Conservation (phyloP, 2,797 vertebrate genomes). For the Lepus townsendii region DNA sequence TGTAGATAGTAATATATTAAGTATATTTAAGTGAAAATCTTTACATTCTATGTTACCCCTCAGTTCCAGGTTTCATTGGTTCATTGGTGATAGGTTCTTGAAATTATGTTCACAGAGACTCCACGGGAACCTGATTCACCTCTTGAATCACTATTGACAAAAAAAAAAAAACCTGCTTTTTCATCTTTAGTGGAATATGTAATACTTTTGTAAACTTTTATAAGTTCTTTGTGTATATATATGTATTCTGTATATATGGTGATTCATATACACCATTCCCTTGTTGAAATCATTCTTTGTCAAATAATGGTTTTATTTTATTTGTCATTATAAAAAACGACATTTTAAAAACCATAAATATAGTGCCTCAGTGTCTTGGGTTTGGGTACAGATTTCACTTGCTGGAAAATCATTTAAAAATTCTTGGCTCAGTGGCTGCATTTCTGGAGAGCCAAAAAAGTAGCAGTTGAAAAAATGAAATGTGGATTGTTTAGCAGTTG, state of each 20-base stretch:
- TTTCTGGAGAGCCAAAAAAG: constrained; percentile 45
- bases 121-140: not conserved
- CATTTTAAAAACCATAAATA: constrained; percentile 21
- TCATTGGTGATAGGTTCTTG: constrained; percentile 2
- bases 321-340: constrained; percentile 29
- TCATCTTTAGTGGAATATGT: not conserved
- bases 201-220: not conserved
- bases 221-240: not conserved
- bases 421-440: constrained; percentile 18
- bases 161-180: not conserved
- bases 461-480: constrained; percentile 6
- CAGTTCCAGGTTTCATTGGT: not conserved
- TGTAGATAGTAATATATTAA: not conserved
- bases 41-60: not conserved
- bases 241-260: not conserved
- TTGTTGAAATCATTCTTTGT: not conserved
- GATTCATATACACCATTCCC: not conserved
- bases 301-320: constrained; percentile 4
- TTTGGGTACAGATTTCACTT: constrained; percentile 1
- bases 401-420: constrained; percentile 29
- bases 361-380: not conserved
- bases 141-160: not conserved
- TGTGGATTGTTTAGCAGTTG: constrained; percentile 32
- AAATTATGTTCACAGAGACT: not conserved
- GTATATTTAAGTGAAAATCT: constrained; percentile 14